A percentile compares a stretch with the other conserved stretches of the same genome.
Conservation (phyloP, 1,140 invertebrate species). For the Philotrypesis tridentata region DNA sequence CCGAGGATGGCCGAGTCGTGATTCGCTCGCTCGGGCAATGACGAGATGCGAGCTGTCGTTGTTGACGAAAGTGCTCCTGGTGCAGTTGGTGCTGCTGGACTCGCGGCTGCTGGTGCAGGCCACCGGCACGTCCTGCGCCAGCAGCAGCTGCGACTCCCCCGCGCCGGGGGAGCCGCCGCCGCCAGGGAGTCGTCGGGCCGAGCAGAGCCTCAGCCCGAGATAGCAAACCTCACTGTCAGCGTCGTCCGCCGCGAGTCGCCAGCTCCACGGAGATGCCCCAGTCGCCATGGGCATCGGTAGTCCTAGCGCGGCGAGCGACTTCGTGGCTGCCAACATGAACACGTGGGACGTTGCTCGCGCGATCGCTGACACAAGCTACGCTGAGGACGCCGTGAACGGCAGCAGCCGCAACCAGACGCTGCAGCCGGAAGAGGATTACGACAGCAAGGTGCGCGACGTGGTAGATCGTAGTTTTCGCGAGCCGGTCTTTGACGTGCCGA, state of each 20-base stretch:
- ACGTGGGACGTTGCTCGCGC: constrained; percentile 60
- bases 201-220: constrained; percentile 53
- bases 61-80: constrained; percentile 56
- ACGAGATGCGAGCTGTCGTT: constrained; percentile 69
- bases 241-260: neutral
- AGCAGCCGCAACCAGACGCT: neutral
- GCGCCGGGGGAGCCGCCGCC: too few relatives aligned
- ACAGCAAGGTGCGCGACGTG: neutral
- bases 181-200: neutral
- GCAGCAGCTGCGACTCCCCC: constrained; percentile 8
- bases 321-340: constrained; percentile 68
- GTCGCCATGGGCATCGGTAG: constrained; percentile 67
- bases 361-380: constrained; percentile 21
- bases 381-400: too few relatives aligned
- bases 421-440: neutral
- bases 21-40: constrained; percentile 65
- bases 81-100: constrained; percentile 63
- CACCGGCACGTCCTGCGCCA: constrained; percentile 16
- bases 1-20: constrained; percentile 51
- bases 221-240: constrained; percentile 63
- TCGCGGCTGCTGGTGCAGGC: constrained; percentile 58
- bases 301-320: constrained; percentile 65
- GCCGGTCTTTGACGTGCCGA: constrained; percentile 10
- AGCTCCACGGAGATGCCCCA: constrained; percentile 43
- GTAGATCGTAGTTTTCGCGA: neutral